phyloP scores from a whole-genome alignment of 2,888 invertebrate genomes.

The Notocelia uddmanniana region DNA sequence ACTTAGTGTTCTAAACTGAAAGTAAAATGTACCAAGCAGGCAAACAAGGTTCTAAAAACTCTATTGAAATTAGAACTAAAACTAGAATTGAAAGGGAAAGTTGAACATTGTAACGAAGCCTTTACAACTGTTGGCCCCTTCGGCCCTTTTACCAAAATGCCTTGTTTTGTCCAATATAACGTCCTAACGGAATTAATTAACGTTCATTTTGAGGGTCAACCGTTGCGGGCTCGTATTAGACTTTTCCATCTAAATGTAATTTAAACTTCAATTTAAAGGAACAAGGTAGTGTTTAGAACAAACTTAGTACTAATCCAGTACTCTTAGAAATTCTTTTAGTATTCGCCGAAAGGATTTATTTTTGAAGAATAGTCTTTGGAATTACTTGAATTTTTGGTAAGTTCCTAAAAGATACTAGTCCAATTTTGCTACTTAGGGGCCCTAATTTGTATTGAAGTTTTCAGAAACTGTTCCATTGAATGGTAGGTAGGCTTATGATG shows the following conservation, averaged over 20 bases:
- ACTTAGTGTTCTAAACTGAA: not conserved
- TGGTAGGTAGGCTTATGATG: too few relatives aligned
- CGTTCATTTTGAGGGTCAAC: constrained; percentile 21
- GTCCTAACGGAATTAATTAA: constrained; percentile 28
- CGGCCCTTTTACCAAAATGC: constrained; percentile 20
- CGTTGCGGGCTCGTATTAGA: constrained; percentile 11
- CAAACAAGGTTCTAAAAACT: not conserved
- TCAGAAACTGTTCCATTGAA: too few relatives aligned
- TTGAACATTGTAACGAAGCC: constrained; percentile 6
- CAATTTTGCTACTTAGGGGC: not conserved
- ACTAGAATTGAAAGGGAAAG: constrained; percentile 20
- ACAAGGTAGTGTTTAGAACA: not conserved
- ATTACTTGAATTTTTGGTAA: too few relatives aligned
- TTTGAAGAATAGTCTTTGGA: too few relatives aligned
- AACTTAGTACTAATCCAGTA: too few relatives aligned
- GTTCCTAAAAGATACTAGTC: too few relatives aligned
- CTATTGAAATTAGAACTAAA: constrained; percentile 12
- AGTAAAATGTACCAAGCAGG: not conserved
- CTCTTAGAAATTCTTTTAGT: not conserved
- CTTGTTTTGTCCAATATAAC: constrained; percentile 30
- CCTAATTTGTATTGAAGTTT: not conserved
- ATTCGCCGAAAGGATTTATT: not conserved
- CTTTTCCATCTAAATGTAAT: not conserved
- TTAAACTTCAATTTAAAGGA: not conserved
- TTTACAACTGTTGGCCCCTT: constrained; percentile 19